phyloP scores from a whole-genome alignment of 2,888 invertebrate genomes.

The Hydriomena furcata region DNA sequence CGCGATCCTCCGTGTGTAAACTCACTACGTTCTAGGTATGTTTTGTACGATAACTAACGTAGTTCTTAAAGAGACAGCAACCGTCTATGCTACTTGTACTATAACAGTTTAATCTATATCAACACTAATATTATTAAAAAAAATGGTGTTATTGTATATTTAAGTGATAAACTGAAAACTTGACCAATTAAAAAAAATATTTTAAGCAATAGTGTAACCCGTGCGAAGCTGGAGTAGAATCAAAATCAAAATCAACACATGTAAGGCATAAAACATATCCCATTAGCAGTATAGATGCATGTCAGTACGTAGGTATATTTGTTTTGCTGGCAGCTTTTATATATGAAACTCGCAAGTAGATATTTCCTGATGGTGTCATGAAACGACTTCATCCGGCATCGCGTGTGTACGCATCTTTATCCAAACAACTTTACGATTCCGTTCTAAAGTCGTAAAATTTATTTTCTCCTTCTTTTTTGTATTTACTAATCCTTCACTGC shows the following conservation, averaged over 20 bases:
- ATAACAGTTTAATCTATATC: no score
- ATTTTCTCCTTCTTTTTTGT: constrained; percentile 22
- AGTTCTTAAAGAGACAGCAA: background rate
- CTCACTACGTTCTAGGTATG: no score
- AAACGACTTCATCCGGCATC: constrained; percentile 8
- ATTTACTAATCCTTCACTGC: constrained; percentile 22
- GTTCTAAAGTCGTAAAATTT: constrained; percentile 29
- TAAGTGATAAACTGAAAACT: no score
- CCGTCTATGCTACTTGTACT: background rate
- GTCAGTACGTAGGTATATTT: background rate
- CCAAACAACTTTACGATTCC: constrained; percentile 36
- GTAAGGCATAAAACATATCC: no score
- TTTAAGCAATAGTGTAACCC: no score
- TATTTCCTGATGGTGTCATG: constrained; percentile 14
- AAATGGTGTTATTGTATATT: no score
- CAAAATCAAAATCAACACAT: no score
- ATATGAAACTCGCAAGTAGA: background rate
- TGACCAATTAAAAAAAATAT: no score
- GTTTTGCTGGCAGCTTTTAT: background rate
- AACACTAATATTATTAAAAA: no score
- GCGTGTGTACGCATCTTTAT: constrained; percentile 23
- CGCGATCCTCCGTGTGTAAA: constrained; percentile 47
- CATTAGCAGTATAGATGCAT: no score
- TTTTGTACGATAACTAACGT: no score
- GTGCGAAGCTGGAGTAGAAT: no score